Base-by-base conservation (phyloP, 2,888 invertebrate species). In the Lumbricus terrestris region DNA sequence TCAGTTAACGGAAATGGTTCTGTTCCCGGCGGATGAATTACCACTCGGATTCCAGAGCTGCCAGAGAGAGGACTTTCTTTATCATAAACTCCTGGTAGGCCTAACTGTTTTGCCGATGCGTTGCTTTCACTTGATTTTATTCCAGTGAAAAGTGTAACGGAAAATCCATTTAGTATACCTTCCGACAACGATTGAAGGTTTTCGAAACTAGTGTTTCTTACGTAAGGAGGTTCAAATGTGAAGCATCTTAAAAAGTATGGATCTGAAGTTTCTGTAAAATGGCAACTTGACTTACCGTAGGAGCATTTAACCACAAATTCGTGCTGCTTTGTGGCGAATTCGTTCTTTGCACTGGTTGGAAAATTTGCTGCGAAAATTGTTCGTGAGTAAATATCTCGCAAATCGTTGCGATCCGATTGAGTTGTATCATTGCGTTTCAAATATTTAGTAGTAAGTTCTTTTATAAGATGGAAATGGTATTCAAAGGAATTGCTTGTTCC, bases 401-500 rank as follows among this genome's bases (percentile, higher is more conserved):
- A 29, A n/a, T 69, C 69, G 8, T 29, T 13, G 29, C 0, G 2
- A 0, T 69, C 47, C 13, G 23, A 47, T 29, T 54, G 5, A 29
- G 5, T 23, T 29, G 6, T 42, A 18, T 85, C 92, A 92, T 92
- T 42, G 92, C 91, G 15, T 33, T 69, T 0, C 38, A 29, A 38
- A 92, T 90, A 42, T 91, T 92, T 88, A 13, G 47, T 37, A n/a
- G 91, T 88, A 0, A 90, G 89, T 16, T 85, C 90, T 54, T 90
- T 91, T 40, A 92, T 89, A 89, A 91, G 89, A 42, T 91, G 34
- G 23, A n/a, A 3, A 34, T 35, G 20, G 34, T 85, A 85, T 34
- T 15, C 6, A 8, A 34, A 37, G 20, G 85, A 34, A 35, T n/a
- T 35, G 83, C 34, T 35, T 37, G 8, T 23, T 85, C 16, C 35